phyloP scores from a whole-genome alignment of 1,140 invertebrate species.

The Matsumurasca onukii region DNA sequence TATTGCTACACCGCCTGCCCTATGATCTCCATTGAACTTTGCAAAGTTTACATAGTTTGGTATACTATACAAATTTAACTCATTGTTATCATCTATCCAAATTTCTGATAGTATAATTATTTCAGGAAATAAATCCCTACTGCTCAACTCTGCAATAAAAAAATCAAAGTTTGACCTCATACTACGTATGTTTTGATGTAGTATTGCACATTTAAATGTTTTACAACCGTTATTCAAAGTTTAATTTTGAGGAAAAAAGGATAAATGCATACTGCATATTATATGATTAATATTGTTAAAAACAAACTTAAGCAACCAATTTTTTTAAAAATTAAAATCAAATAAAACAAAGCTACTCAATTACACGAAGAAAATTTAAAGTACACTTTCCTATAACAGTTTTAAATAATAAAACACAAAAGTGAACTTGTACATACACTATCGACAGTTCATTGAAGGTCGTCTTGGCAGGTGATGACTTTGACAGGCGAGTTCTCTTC shows the following conservation, averaged over 20 bases:
- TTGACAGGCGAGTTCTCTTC: not conserved
- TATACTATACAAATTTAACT: not conserved
- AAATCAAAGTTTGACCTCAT: not conserved
- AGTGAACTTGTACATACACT: not conserved
- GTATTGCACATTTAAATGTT: not conserved
- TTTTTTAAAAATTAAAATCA: not conserved
- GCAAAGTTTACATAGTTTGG: not conserved
- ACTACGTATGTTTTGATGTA: not conserved
- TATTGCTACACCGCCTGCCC: not conserved
- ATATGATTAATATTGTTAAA: not conserved
- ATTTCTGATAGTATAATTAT: not conserved
- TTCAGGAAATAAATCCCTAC: not conserved
- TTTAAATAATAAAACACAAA: not conserved
- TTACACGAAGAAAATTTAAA: not conserved
- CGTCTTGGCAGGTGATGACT: not conserved
- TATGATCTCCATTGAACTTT: not conserved
- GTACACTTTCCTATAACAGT: not conserved
- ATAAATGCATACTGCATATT: not conserved
- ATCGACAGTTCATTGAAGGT: not conserved
- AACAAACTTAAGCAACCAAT: not conserved
- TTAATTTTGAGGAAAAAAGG: not conserved
- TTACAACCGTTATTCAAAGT: not conserved
- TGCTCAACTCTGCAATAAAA: not conserved
- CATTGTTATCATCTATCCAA: not conserved
- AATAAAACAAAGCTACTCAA: too few species aligned